A percentile compares a stretch with the other conserved stretches of the same genome.
These are phyloP conservation scores for Thamnaconus septentrionalis DNA, from an alignment of 2,113 vertebrate genomes.

Conservation along the genomic window DNA sequence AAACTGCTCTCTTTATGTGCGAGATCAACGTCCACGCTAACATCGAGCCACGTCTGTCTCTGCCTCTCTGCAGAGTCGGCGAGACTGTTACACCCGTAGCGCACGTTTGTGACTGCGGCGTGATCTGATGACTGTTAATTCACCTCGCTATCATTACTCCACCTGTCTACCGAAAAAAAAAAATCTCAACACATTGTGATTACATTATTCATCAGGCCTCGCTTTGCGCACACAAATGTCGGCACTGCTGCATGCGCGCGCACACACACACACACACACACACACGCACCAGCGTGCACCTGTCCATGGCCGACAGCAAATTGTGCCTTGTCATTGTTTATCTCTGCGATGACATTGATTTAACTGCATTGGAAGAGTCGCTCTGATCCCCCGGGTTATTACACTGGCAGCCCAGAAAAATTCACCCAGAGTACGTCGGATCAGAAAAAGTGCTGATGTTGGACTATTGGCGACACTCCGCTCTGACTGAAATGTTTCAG, in stretches of 20 bases:
- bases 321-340: constrained; percentile 59
- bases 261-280: constrained; percentile 7
- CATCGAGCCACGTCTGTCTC: too few relatives aligned
- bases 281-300: constrained; percentile 17
- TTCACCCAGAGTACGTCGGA: constrained; percentile 14
- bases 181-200: too few relatives aligned
- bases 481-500: too few relatives aligned
- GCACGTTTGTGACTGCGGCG: too few relatives aligned
- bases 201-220: too few relatives aligned
- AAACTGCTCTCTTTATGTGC: too few relatives aligned
- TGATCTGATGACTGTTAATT: too few relatives aligned
- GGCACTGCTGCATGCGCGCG: not conserved
- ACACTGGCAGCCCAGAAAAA: constrained; percentile 21
- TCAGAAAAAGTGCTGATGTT: constrained; percentile 22
- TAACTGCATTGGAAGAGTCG: constrained; percentile 52
- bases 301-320: constrained; percentile 24
- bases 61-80: too few relatives aligned
- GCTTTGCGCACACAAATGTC: not conserved
- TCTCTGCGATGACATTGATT: constrained; percentile 53
- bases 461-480: not conserved
- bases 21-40: too few relatives aligned
- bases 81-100: too few relatives aligned
- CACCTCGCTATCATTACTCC: too few relatives aligned
- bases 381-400: constrained; percentile 48
- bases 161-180: too few relatives aligned